phyloP scores from a whole-genome alignment of 2,797 vertebrate species.

The Hirundo rustica region DNA sequence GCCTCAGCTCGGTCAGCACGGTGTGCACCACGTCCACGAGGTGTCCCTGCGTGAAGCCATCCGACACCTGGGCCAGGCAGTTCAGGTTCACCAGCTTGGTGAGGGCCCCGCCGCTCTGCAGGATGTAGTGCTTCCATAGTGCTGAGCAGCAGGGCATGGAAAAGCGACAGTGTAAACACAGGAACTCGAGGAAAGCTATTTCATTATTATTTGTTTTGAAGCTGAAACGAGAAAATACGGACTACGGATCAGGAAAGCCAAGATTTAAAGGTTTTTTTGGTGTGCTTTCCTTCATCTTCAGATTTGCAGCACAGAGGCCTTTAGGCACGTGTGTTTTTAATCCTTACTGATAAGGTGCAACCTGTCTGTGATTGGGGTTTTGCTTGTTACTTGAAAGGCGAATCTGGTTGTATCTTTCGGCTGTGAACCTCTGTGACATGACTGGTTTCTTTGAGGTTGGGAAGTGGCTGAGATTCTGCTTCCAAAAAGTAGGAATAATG shows the following conservation, averaged over 20 bases:
- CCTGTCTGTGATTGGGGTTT: neutral
- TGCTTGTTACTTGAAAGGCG: neutral
- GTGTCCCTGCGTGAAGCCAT: constrained; percentile 84
- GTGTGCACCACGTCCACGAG: constrained; percentile 63
- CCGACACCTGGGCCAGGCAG: constrained; percentile 81
- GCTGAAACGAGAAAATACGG: neutral
- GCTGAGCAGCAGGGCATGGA: constrained; percentile 46
- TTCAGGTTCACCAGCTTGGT: constrained; percentile 73
- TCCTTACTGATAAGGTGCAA: neutral
- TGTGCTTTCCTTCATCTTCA: neutral
- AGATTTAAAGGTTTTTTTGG: neutral
- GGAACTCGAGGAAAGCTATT: neutral
- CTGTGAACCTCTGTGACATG: neutral
- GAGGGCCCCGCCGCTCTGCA: constrained; percentile 57
- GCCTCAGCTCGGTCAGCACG: constrained; percentile 75
- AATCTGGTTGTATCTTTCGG: neutral
- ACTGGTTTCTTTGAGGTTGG: neutral
- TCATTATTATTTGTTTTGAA: neutral
- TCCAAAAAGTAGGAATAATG: neutral
- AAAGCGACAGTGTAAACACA: neutral
- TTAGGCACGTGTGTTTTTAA: neutral
- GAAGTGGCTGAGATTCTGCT: neutral
- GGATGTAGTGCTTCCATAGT: constrained; percentile 81
- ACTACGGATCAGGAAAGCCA: neutral
- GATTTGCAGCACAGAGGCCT: neutral